Conservation (phyloP, 2,113 vertebrate species). For the Zosterops japonicus region DNA sequence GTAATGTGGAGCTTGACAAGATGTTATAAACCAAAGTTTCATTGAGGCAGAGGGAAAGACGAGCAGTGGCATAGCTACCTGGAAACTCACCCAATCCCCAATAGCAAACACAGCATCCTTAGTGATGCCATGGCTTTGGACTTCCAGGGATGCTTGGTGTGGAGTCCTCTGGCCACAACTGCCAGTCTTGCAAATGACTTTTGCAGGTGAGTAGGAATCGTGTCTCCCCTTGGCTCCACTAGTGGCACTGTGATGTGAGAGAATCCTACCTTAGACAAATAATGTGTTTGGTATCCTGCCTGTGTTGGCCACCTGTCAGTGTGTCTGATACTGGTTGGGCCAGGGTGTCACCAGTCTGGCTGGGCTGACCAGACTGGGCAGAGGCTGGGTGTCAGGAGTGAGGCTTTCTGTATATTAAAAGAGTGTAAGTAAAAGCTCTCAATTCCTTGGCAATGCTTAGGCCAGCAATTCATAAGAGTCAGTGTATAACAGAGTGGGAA, state of each 20-base stretch:
- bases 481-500: not conserved
- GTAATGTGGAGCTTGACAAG: not conserved
- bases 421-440: not conserved
- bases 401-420: not conserved
- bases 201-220: not conserved
- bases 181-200: fast-evolving
- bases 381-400: not conserved
- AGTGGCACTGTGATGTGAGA: not conserved
- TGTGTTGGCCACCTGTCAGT: fast-evolving
- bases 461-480: not conserved
- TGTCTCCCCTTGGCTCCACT: not conserved
- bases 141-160: not conserved
- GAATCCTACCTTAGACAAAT: not conserved
- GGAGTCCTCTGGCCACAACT: not conserved
- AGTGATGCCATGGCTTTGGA: not conserved
- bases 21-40: not conserved
- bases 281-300: not conserved
- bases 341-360: not conserved
- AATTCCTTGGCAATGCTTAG: not conserved
- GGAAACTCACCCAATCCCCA: not conserved
- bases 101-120: not conserved
- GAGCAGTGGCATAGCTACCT: fast-evolving
- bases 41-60: not conserved
- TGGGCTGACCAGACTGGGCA: not conserved
- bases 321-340: fast-evolving